These are phyloP conservation scores for Parasteatoda lunata DNA, from an alignment of 2,888 invertebrate species.

Conservation along the genomic window DNA sequence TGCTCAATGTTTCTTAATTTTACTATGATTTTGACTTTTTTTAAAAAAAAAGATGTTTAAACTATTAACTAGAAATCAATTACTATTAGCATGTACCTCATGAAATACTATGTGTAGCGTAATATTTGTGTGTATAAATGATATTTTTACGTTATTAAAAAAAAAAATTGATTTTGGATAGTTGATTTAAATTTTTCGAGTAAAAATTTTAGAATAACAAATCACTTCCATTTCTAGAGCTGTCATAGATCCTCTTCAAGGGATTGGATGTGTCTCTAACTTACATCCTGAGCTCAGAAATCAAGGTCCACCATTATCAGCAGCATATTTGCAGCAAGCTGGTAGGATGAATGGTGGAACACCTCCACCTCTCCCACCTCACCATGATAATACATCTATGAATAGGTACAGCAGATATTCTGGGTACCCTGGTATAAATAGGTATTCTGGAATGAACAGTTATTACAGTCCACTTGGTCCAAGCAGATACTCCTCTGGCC, in stretches of 20 bases:
- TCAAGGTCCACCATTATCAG: conserved; percentile 5
- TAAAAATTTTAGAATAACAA: not conserved
- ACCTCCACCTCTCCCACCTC: conserved; percentile 66
- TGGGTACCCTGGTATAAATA: conserved; percentile 5
- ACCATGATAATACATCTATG: conserved; percentile 17
- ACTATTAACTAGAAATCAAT: too few relatives aligned
- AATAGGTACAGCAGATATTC: conserved; percentile 31
- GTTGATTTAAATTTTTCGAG: too few relatives aligned
- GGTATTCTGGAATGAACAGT: conserved; percentile 17
- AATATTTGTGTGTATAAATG: too few relatives aligned
- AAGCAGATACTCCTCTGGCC: conserved; percentile 3
- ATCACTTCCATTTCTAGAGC: not conserved
- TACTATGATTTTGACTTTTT: too few relatives aligned
- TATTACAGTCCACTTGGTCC: conserved; percentile 8
- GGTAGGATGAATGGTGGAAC: not conserved
- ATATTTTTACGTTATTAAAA: too few relatives aligned
- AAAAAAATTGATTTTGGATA: not conserved
- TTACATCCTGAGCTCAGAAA: not conserved
- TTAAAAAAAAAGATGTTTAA: too few relatives aligned
- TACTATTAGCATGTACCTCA: not conserved
- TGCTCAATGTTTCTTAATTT: too few relatives aligned
- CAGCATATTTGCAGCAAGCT: conserved; percentile 3
- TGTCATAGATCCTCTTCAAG: not conserved
- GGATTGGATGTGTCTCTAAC: not conserved
- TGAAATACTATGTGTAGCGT: not conserved